Evolutionary conservation across 2,888 invertebrate genomes (phyloP), one percentile per base, ranked within the genome.

Genomic region (Drosophila maculinotata): DNA sequence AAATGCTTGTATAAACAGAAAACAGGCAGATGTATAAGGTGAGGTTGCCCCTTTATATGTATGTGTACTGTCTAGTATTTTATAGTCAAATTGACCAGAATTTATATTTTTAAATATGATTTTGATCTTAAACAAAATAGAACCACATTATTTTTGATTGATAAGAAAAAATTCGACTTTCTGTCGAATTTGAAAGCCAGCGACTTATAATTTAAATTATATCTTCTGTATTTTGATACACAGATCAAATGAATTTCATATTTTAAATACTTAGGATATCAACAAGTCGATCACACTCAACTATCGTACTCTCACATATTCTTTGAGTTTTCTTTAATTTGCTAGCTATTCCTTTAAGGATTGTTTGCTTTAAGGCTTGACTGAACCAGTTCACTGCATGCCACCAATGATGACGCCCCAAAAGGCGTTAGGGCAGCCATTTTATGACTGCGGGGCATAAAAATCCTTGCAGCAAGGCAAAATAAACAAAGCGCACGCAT

Each of bases 401-500:
- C 20, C 30, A 35, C 20, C 30, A 35, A 33, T 36, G 56, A 38
- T 25, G 26, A 33, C 35, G 36, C 44, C 41, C 33, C 36, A 42
- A 17, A 56, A 33, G 48, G 52, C 41, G 49, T 49, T 28, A 17
- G 39, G 53, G 15, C 42, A 56, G 36, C 57, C 75, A 42, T 84
- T 86, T 80, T 83, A 77, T 69, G 71, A 65, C 76, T 75, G 56
- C 53, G 45, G 74, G 86, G 74, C 74, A 82, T 68, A 68, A 69
- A 85, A 80, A 82, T 81, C 79, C 69, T 69, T 77, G 80, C 83
- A 70, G 67, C 66, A 57, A 69, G 71, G 85, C 69, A 69, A 74
- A 86, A 83, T 74, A 86, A 81, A 75, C 83, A 83, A 77, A 64
- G 84, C 70, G 64, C 83, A 82, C 80, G 70, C 84, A 86, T 71